phyloP scores from a whole-genome alignment of 2,888 invertebrate genomes.

The Thera britannica region DNA sequence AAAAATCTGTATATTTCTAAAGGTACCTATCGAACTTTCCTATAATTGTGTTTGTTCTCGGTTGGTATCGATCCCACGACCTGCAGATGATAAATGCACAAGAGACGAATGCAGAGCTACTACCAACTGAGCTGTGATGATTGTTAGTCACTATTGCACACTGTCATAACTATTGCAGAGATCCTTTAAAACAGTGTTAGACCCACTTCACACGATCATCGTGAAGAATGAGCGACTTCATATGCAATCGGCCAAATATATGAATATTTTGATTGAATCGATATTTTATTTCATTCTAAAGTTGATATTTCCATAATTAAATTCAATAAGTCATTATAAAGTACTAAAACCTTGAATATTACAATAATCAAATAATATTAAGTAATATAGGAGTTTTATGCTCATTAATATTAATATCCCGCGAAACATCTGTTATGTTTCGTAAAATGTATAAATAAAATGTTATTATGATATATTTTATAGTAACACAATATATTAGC shows the following conservation, averaged over 20 bases:
- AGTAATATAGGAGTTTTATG: conserved; percentile 33
- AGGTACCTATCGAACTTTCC: no score
- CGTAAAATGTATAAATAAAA: conserved; percentile 47
- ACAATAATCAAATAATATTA: conserved; percentile 21
- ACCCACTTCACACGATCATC: no score
- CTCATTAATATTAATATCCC: conserved; percentile 61
- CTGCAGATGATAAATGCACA: no score
- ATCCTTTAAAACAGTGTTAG: no score
- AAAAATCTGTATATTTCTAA: no score
- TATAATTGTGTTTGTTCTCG: no score
- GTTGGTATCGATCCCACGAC: no score
- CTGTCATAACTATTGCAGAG: no score
- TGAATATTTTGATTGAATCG: neutral
- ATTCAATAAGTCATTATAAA: neutral
- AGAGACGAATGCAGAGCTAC: no score
- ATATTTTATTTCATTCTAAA: neutral
- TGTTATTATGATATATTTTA: conserved; percentile 31
- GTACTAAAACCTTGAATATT: conserved; percentile 15
- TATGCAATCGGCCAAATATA: neutral
- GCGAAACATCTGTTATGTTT: conserved; percentile 61
- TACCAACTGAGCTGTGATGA: no score
- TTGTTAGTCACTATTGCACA: no score
- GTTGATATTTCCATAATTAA: conserved; percentile 6
- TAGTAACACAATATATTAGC: conserved; percentile 42
- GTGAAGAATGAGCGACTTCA: neutral